Evolutionary conservation across 2,797 vertebrate genomes (phyloP).

Genomic region (Danio choprae): DNA sequence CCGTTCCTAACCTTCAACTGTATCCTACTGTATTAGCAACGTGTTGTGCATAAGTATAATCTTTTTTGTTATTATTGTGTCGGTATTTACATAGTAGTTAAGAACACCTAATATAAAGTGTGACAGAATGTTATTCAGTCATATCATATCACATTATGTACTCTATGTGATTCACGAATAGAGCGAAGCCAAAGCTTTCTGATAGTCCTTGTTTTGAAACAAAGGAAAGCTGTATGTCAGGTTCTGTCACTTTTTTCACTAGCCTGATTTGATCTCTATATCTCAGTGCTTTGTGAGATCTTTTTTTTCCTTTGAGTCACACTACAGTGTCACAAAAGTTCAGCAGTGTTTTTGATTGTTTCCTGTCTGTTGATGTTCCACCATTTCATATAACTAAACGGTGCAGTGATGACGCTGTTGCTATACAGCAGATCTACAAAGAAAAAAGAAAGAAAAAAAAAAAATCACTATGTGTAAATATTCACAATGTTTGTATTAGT

Average conservation of each 20-base stretch:
- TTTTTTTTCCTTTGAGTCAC: slow-evolving; percentile 38
- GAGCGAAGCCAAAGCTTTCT: not conserved
- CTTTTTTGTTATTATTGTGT: no score
- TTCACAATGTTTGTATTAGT: not conserved
- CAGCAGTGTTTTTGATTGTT: slow-evolving; percentile 16
- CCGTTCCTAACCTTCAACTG: no score
- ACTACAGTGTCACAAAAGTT: slow-evolving; percentile 35
- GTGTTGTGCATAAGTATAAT: no score
- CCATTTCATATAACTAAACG: slow-evolving; percentile 15
- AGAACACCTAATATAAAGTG: no score
- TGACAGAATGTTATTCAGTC: no score
- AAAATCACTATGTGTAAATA: not conserved
- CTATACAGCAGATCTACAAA: not conserved
- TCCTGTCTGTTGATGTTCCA: not conserved
- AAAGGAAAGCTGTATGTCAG: slow-evolving; percentile 16
- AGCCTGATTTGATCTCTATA: slow-evolving; percentile 28
- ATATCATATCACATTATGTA: not conserved
- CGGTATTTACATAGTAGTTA: no score
- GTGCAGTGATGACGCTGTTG: not conserved
- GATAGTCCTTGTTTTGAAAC: not conserved
- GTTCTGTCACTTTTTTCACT: slow-evolving; percentile 23
- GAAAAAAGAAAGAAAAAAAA: no score
- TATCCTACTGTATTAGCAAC: no score
- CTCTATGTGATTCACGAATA: not conserved
- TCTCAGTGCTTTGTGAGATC: slow-evolving; percentile 16